These are phyloP conservation scores for Laothoe populi DNA, from an alignment of 2,888 invertebrate species.

Conservation along the genomic window DNA sequence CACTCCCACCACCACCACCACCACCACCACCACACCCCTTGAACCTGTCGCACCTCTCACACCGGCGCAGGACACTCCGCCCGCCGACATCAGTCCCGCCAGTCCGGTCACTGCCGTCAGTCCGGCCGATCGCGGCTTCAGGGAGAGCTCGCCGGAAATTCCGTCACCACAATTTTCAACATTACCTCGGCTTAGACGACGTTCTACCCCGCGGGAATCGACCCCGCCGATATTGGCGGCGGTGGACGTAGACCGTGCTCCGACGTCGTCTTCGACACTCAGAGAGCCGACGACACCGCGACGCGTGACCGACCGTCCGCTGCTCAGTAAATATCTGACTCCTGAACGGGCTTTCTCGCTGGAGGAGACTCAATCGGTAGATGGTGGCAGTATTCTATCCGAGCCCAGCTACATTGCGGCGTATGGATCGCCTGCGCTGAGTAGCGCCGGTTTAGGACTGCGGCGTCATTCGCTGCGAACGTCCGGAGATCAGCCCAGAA, in stretches of 20 bases:
- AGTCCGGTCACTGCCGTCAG: not conserved
- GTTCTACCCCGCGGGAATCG: slow-evolving; percentile 41
- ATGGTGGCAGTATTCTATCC: slow-evolving; percentile 60
- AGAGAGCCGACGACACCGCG: not conserved
- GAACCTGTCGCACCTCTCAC: not conserved
- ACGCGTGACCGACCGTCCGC: slow-evolving; percentile 76
- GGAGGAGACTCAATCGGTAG: slow-evolving; percentile 65
- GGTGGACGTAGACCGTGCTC: slow-evolving; percentile 33
- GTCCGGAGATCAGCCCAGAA: slow-evolving; percentile 74
- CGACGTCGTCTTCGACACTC: slow-evolving; percentile 30
- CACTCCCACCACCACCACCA: slow-evolving; percentile 44
- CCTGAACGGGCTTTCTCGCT: slow-evolving; percentile 67
- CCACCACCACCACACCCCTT: slow-evolving; percentile 38
- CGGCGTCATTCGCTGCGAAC: slow-evolving; percentile 65
- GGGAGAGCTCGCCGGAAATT: slow-evolving; percentile 33
- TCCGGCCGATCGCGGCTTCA: not conserved
- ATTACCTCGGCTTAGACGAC: slow-evolving; percentile 64
- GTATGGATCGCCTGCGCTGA: slow-evolving; percentile 54
- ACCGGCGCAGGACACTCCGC: not conserved
- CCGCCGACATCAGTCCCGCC: not conserved
- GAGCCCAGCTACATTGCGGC: slow-evolving; percentile 74
- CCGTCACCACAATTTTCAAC: slow-evolving; percentile 59
- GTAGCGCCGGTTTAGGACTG: slow-evolving; percentile 41
- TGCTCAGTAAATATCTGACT: slow-evolving; percentile 84
- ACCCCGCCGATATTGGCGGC: slow-evolving; percentile 32